Evolutionary conservation across 92 coral and sea anemone genomes (phyloP), one percentile per base, ranked within the genome.

Genomic region (Ricordea florida): DNA sequence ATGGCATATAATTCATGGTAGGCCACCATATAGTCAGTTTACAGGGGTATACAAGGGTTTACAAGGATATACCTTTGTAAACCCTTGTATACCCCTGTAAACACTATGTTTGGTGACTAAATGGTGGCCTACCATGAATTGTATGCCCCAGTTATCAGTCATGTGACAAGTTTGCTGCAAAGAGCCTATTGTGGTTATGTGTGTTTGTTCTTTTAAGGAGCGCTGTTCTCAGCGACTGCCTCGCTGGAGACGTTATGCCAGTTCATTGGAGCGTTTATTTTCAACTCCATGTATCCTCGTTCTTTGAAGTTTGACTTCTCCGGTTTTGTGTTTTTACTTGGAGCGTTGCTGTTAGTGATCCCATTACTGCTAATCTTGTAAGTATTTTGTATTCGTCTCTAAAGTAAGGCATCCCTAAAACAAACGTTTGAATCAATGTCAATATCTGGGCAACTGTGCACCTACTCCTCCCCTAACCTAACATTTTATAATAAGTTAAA

Each of bases 151-250:
- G 16, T 3, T 4, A 11, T 41, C 47, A 41, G 11, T n/a, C 47
- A 46, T 15, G 22, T 46, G 6, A 8, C 25, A 6, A 28, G 10
- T 13, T 5, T 47, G 18, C 22, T 47, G 10, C 23, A 5, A 8
- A 3, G 7, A 2, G 5, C 15, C 3, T 38, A 16, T 26, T 24
- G 25, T 6, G 18, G 11, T 35, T 4, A 20, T 11, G 14, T 33
- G 5, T 33, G 23, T 2, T 27, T 71, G 1, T 63, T 27, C 31
- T 36, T 20, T 74, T 33, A 62, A 89, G 96, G 96, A 24, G 96
- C 91, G 0, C 49, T 89, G 1, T 89, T 89, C 61, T 85, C 96
- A 11, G 88, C 96, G 16, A 80, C 78, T 10, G 96, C 96, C 1
- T 72, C 96, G 10, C 51, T 89, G 51, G 96, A 89, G 57, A 75